phyloP scores from a whole-genome alignment of 1,140 invertebrate genomes.

The Drosophila sp. region DNA sequence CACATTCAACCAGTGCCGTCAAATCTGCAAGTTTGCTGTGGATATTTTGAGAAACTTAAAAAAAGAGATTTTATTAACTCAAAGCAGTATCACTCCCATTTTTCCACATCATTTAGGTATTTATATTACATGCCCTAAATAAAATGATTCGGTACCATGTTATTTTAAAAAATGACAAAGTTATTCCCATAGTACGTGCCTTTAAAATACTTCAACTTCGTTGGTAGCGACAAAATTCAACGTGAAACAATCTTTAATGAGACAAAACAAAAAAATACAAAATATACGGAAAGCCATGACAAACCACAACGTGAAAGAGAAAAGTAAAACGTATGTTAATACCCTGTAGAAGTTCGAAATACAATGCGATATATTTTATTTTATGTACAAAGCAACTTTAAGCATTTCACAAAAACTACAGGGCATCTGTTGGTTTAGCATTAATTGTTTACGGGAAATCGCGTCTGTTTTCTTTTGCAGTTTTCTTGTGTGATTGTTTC shows the following conservation, averaged over 20 bases:
- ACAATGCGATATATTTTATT: no score
- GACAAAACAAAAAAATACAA: conserved; percentile 52
- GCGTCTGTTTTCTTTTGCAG: conserved; percentile 1
- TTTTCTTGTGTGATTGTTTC: conserved; percentile 39
- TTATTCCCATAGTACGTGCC: no score
- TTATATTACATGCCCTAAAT: no score
- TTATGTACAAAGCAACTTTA: no score
- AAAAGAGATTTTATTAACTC: no score
- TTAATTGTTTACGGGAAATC: background rate
- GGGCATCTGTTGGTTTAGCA: background rate
- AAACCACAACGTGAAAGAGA: conserved; percentile 5
- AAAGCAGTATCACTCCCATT: no score
- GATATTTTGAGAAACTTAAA: no score
- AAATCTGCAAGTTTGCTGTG: no score
- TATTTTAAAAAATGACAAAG: no score
- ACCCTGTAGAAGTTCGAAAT: conserved; percentile 19
- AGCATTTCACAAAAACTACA: background rate
- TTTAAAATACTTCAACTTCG: conserved; percentile 45
- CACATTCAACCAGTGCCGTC: no score
- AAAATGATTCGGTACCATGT: no score
- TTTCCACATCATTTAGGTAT: no score
- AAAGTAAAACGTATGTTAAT: background rate
- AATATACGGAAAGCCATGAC: background rate
- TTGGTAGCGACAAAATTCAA: conserved; percentile 59
- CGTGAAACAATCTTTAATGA: conserved; percentile 72